Percentiles rank a stretch among this genome's conserved stretches.
phyloP scores from a whole-genome alignment of 2,797 vertebrate species.

The Loris lydekkerianus region DNA sequence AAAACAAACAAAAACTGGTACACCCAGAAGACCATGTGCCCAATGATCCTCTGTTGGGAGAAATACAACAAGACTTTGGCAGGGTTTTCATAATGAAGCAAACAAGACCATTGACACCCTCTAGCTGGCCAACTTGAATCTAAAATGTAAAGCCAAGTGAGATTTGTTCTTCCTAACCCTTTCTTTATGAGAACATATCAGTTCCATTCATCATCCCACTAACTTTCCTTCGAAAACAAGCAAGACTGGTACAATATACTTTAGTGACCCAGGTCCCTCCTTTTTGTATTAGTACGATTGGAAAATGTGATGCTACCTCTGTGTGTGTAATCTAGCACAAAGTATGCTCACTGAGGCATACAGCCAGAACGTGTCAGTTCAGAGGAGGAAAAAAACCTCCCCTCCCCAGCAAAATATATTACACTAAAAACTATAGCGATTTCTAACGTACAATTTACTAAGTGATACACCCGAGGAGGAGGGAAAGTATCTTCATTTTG shows the following conservation, averaged over 20 bases:
- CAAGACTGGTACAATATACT: slow-evolving; percentile 78
- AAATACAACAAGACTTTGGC: slow-evolving; percentile 35
- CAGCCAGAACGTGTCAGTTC: slow-evolving; percentile 83
- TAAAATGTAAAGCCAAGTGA: slow-evolving; percentile 47
- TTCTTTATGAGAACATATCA: neutral
- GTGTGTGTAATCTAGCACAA: slow-evolving; percentile 88
- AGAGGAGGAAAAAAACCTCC: slow-evolving; percentile 73
- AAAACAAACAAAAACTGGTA: slow-evolving; percentile 13
- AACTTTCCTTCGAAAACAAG: slow-evolving; percentile 74
- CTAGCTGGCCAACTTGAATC: slow-evolving; percentile 18
- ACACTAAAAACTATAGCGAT: slow-evolving; percentile 75
- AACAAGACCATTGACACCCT: slow-evolving; percentile 6
- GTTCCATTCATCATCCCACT: slow-evolving; percentile 35
- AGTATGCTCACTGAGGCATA: slow-evolving; percentile 87
- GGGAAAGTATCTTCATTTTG: slow-evolving; percentile 27
- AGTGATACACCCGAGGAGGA: slow-evolving; percentile 15
- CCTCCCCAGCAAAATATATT: slow-evolving; percentile 80
- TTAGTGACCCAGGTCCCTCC: slow-evolving; percentile 74
- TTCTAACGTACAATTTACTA: slow-evolving; percentile 78
- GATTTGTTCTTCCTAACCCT: slow-evolving; percentile 39
- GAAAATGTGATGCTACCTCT: slow-evolving; percentile 80
- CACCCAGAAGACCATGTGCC: slow-evolving; percentile 19
- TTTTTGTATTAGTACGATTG: slow-evolving; percentile 85
- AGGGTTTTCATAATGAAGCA: slow-evolving; percentile 28
- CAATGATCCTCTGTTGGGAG: neutral